Evolutionary conservation across 1,140 invertebrate genomes (phyloP).

Genomic region (Sesamia nonagrioides): DNA sequence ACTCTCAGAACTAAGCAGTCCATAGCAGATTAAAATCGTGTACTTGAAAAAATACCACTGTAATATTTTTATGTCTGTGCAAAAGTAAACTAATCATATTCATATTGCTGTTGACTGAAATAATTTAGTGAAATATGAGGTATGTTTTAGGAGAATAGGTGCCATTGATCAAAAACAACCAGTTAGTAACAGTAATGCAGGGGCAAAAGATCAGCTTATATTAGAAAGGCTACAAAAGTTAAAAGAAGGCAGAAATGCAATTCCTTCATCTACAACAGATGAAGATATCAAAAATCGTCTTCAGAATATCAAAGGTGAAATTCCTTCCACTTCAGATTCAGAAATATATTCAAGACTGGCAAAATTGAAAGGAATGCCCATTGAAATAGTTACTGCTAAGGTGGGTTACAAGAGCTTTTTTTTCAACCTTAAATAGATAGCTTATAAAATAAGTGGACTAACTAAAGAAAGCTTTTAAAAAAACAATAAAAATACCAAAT

Average conservation of each 20-base stretch:
- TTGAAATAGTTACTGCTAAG: slow-evolving; percentile 62
- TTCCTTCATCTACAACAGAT: slow-evolving; percentile 76
- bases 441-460: no score
- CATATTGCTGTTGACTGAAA: no score
- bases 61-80: no score
- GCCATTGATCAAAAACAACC: slow-evolving; percentile 61
- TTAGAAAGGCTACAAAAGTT: slow-evolving; percentile 78
- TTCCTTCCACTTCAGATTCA: slow-evolving; percentile 82
- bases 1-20: no score
- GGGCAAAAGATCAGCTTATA: slow-evolving; percentile 85
- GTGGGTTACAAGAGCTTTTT: slow-evolving; percentile 55
- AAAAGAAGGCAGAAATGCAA: slow-evolving; percentile 69
- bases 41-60: no score
- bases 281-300: slow-evolving; percentile 88
- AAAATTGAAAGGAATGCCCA: slow-evolving; percentile 87
- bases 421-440: no score
- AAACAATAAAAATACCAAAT: no score
- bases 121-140: background rate
- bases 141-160: slow-evolving; percentile 65
- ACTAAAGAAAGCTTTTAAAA: no score
- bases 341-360: slow-evolving; percentile 88
- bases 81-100: no score
- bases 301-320: slow-evolving; percentile 88
- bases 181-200: slow-evolving; percentile 40
- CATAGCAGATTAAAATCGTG: no score